Evolutionary conservation across 1,140 invertebrate species (phyloP).

Genomic region (Popillia japonica): DNA sequence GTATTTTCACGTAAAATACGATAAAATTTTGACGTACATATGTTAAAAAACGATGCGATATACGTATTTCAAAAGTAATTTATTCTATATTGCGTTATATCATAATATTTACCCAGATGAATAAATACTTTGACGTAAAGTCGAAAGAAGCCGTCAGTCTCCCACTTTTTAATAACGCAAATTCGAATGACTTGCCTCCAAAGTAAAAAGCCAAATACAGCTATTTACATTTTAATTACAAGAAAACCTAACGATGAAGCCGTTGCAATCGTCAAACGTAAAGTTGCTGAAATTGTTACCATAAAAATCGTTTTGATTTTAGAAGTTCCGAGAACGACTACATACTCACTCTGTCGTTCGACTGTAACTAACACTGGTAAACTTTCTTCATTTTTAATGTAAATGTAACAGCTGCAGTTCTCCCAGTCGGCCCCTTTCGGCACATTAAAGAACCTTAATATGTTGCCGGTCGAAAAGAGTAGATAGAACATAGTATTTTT

Average conservation of each 20-base stretch:
- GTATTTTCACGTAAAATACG: too few relatives aligned
- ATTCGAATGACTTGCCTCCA: background rate
- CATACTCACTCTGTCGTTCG: background rate
- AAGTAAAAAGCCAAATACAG: constrained; percentile 6
- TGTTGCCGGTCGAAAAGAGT: background rate
- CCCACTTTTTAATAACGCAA: background rate
- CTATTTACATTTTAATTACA: constrained; percentile 6
- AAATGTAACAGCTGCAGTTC: constrained; percentile 3
- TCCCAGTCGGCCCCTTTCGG: background rate
- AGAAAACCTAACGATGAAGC: background rate
- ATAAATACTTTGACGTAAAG: background rate
- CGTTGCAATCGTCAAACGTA: background rate
- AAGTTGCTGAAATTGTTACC: background rate
- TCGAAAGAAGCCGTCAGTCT: background rate
- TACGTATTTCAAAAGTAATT: too few relatives aligned
- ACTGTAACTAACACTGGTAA: background rate
- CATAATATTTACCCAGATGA: background rate
- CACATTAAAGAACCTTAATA: background rate
- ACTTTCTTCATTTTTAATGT: constrained; percentile 11
- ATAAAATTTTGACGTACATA: too few relatives aligned
- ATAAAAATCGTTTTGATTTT: background rate
- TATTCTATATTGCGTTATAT: too few relatives aligned
- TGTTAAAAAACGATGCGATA: too few relatives aligned
- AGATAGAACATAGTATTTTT: background rate
- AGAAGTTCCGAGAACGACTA: background rate